Base-by-base conservation (phyloP, 2,888 invertebrate species). In the Oscheius onirici region DNA sequence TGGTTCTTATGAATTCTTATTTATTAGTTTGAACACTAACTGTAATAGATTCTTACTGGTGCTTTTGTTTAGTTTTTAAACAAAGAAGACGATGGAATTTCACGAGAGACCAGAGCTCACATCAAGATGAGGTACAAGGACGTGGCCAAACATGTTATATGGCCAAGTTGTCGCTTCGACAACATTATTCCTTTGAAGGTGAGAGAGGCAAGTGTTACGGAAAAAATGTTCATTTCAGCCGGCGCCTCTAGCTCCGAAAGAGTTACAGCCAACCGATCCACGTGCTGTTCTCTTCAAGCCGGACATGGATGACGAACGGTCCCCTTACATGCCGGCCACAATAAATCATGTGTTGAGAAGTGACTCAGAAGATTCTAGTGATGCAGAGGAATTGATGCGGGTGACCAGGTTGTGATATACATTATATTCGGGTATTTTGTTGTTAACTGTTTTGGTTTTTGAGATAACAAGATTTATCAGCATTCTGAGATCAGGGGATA, bases 91-190 rank as follows among this genome's bases (percentile, higher is more conserved):
- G 72, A 61, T 34, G 24, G 70, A 5, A 67, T 75, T 13, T 71
- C 77, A 43, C 63, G 68, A 5, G 76, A 78, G 51, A 61, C 76
- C 24, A 74, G 74, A 10, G 79, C 77, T 34, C 71, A 71, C 51
- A 82, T 82, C 51, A 77, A 79, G 44, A 69, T 82, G 74, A 66
- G 82, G 8, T 82, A 82, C 69, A 79, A 77, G 51, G 82, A 82
- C 68, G 79, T 74, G 10, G 55, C 82, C 11, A 82, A 80, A 58
- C 58, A 71, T 41, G 77, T 81, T 24, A 80, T 82, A 20, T 82
- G 82, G 82, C 80, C 80, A 15, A 26, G 52, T 10, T 80, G 80
- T 55, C 46, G 77, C 34, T 61, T 80, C 17, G 63, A 67, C 11
- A 49, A 51, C 28, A 40, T 54, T 1, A 20, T 34, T 8, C 77